Base-by-base conservation (phyloP, 2,888 invertebrate species). In the Plagodis dolabraria region DNA sequence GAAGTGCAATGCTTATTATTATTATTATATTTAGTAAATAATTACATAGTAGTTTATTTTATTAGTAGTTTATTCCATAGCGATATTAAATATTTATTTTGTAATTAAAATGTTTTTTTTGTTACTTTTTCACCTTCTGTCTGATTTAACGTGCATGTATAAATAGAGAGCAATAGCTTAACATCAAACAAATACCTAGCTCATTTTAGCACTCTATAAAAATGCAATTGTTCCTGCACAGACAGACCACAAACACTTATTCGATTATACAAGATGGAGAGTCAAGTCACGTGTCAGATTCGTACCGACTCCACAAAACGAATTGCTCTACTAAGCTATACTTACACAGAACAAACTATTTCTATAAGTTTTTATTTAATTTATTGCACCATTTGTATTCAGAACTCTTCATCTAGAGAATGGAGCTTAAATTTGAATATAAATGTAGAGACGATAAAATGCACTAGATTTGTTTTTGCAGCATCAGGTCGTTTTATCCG, bases 201-300 rank as follows among this genome's bases (percentile, higher is more conserved):
- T 9, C 5, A 4, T 22, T n/a, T 7, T 12, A 44, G 6, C 10
- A 44, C 44, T 22, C 22, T 22, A 5, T 38, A 38, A 38, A 9
- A 7, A 10, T 46, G 1, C 22, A 22, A 22, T 22, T 22, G 22
- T 22, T 22, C 22, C 4, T 4, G 44, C 7, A 33, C 10, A 34
- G 12, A 33, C 7, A 0, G 36, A 12, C 45, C 40, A 7, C 35
- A 8, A 8, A 10, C 50, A 34, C 56, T 50, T 8, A 7, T 8
- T 5, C 46, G 34, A 46, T 7, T 49, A 48, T 46, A 12, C 49
- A 48, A 11, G 33, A 36, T 48, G 11, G 22, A 45, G 43, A 57
- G 22, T 45, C 48, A 12, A 53, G 48, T 58, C 57, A 53, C 57
- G 57, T n/a, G 52, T 53, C 9, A 11, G 47, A 46, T 22, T 53